Evolutionary conservation across 92 coral and sea anemone genomes (phyloP), one percentile per base, ranked within the genome.

Genomic region (Pocillopora grandis): DNA sequence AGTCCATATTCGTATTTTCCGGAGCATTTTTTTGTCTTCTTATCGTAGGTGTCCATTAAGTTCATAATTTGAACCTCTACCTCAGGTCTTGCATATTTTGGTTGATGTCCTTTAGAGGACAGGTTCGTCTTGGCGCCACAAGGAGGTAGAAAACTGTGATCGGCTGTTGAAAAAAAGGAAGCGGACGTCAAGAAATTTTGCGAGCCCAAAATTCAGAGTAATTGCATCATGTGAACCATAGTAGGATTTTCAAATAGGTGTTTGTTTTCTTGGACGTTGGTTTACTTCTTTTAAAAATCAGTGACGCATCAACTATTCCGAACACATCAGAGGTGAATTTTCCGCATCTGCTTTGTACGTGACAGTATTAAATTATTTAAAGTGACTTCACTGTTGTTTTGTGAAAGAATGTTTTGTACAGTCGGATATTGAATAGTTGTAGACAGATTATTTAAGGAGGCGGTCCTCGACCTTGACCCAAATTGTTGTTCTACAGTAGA

Each of bases 41-140:
- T 81, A 55, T 89, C 92, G 66, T 85, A 86, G 78, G 76, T 71
- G 48, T 90, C 90, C 81, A 85, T 78, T 48, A 86, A 82, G 76
- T 90, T 85, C 60, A 64, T 61, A 15, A 90, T 76, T 65, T 86
- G 88, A 55, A 90, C 92, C 11, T 62, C 84, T 17, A 69, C 76
- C 66, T 90, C 81, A 12, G 82, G 81, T 61, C 76, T 19, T 52
- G 16, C 9, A 48, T 73, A 21, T 63, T 62, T 55, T 74, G 65
- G 58, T 27, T 19, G 21, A 20, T 62, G 63, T 31, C 75, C 63
- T 10, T 36, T 65, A 67, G 84, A 67, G 23, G 18, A 64, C 70
- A 27, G 69, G 14, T 73, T 64, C 58, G 19, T 49, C 48, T 31
- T 73, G 61, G 66, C 63, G 36, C 65, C 80, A 62, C 77, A 71